phyloP scores from a whole-genome alignment of 2,797 vertebrate genomes.

The Silurus lanzhouensis region DNA sequence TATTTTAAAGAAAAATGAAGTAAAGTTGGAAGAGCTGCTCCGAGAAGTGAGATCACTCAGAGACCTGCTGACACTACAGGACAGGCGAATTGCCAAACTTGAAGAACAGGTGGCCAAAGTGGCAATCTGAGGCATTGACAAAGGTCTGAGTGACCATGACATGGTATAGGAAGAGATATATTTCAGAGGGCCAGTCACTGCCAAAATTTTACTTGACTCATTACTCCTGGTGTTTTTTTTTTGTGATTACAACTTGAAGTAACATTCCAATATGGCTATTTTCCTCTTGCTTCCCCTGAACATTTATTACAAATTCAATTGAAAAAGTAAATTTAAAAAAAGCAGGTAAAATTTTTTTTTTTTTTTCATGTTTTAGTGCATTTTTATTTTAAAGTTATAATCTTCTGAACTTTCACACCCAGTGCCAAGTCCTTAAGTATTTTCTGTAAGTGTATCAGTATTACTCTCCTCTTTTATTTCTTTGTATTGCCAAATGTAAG shows the following conservation, averaged over 20 bases:
- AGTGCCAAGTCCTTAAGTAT: slow-evolving; percentile 70
- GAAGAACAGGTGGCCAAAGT: slow-evolving; percentile 95
- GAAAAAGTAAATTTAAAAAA: slow-evolving; percentile 31
- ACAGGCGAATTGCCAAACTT: slow-evolving; percentile 93
- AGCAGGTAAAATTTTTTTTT: slow-evolving; percentile 42
- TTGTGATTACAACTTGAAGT: slow-evolving; percentile 65
- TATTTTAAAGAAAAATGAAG: slow-evolving; percentile 85
- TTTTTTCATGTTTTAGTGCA: slow-evolving; percentile 48
- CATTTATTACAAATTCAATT: slow-evolving; percentile 44
- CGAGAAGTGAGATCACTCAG: slow-evolving; percentile 95
- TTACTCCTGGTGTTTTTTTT: slow-evolving; percentile 67
- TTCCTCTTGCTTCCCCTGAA: slow-evolving; percentile 47
- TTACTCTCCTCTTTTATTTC: slow-evolving; percentile 67
- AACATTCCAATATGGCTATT: slow-evolving; percentile 82
- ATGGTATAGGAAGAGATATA: slow-evolving; percentile 36
- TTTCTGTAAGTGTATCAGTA: slow-evolving; percentile 74
- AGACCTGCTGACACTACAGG: slow-evolving; percentile 92
- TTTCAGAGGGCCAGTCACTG: slow-evolving; percentile 66
- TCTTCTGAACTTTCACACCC: slow-evolving; percentile 70
- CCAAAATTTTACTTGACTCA: slow-evolving; percentile 72
- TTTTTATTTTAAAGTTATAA: slow-evolving; percentile 66
- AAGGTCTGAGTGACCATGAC: slow-evolving; percentile 69
- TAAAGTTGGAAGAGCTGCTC: slow-evolving; percentile 95
- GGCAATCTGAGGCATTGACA: slow-evolving; percentile 76
- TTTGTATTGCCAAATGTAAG: slow-evolving; percentile 78